A percentile compares a stretch with the other conserved stretches of the same genome.
phyloP scores from a whole-genome alignment of 2,797 vertebrate species.

The Gouania willdenowi region DNA sequence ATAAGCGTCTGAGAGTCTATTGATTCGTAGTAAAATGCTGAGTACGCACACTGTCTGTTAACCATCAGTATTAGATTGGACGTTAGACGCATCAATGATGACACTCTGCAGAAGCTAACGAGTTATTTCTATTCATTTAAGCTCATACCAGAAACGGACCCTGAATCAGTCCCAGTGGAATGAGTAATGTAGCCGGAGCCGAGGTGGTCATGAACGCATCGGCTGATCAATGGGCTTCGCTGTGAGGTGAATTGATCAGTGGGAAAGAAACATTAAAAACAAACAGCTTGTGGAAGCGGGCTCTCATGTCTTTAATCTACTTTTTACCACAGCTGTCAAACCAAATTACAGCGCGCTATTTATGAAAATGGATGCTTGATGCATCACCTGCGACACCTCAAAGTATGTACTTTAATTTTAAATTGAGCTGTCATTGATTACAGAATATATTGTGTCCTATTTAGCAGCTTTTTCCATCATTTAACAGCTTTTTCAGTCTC shows the following conservation, averaged over 20 bases:
- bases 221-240: conserved; percentile 46
- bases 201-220: conserved; percentile 59
- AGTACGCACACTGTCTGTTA: background rate
- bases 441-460: no score
- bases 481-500: no score
- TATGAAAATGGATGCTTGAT: conserved; percentile 27
- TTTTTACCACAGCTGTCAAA: conserved; percentile 15
- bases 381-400: conserved; percentile 17
- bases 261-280: conserved; percentile 51
- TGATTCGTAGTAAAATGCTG: no score
- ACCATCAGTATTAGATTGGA: background rate
- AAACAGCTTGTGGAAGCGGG: conserved; percentile 44
- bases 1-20: no score
- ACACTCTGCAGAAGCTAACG: no score
- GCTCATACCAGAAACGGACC: background rate
- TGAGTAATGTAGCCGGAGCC: conserved; percentile 49
- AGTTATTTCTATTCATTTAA: conserved; percentile 40
- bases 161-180: conserved; percentile 21
- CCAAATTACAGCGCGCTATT: conserved; percentile 40
- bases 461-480: no score
- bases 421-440: no score
- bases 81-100: no score
- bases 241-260: conserved; percentile 50
- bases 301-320: conserved; percentile 52
- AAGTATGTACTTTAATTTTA: no score